These are phyloP conservation scores for Dryobates pubescens DNA, from an alignment of 2,797 vertebrate genomes.

Conservation along the genomic window DNA sequence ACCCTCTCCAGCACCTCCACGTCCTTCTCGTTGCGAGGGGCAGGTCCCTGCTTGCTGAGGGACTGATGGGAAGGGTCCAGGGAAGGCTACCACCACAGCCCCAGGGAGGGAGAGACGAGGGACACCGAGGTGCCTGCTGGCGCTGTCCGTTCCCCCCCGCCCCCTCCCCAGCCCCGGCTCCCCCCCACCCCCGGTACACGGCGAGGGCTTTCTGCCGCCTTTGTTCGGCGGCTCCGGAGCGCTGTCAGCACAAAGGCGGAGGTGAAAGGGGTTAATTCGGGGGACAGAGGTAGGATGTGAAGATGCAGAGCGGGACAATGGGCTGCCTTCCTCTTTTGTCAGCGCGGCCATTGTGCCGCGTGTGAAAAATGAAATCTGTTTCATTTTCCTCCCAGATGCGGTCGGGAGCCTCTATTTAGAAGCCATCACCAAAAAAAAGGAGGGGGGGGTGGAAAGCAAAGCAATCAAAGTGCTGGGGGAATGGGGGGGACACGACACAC, in stretches of 20 bases:
- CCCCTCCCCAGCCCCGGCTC: not conserved
- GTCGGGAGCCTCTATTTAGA: conserved; percentile 71
- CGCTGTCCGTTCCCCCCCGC: not conserved
- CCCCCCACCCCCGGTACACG: not conserved
- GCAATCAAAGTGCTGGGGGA: conserved; percentile 32
- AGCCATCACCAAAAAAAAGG: conserved; percentile 44
- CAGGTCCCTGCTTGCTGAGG: not conserved
- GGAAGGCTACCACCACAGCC: not conserved
- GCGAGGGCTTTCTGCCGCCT: conserved; percentile 73
- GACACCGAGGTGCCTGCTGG: not conserved
- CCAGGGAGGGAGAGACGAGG: not conserved
- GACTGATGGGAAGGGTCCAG: not conserved
- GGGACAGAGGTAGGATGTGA: conserved; percentile 82
- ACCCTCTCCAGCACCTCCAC: no score
- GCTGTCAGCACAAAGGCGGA: conserved; percentile 75
- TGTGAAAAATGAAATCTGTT: conserved; percentile 85
- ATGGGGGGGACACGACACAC: not conserved
- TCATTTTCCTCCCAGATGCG: conserved; percentile 76
- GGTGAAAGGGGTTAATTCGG: conserved; percentile 84
- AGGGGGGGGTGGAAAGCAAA: conserved; percentile 48
- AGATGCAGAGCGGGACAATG: conserved; percentile 80
- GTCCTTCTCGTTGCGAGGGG: no score
- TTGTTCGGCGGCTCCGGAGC: conserved; percentile 75
- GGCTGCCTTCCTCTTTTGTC: conserved; percentile 79
- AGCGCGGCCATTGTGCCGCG: conserved; percentile 78